These are phyloP conservation scores for Drosophila orena DNA, from an alignment of 1,140 invertebrate genomes.

Conservation along the genomic window DNA sequence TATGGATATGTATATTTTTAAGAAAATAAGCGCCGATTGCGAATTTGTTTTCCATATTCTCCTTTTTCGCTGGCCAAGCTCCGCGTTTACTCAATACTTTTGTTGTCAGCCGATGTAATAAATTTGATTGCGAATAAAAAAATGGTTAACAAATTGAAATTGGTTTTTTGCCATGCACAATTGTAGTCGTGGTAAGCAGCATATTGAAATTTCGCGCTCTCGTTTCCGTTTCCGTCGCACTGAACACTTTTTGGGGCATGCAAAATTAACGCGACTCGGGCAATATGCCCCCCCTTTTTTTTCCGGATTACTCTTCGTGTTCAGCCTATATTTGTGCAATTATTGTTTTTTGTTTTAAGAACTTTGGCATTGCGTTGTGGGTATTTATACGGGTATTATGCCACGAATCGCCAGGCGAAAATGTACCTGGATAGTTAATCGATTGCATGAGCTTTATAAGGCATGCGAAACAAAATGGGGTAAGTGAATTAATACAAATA, in stretches of 20 bases:
- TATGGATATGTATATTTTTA: slow-evolving; percentile 57
- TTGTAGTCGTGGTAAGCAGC: slow-evolving; percentile 37
- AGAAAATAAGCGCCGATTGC: slow-evolving; percentile 77
- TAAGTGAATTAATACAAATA: not conserved
- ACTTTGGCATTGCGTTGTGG: slow-evolving; percentile 11
- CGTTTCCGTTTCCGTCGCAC: slow-evolving; percentile 56
- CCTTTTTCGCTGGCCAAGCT: slow-evolving; percentile 6
- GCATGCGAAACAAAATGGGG: not conserved
- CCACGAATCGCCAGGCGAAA: slow-evolving; percentile 3
- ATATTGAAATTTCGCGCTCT: slow-evolving; percentile 67
- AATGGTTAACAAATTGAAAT: slow-evolving; percentile 78
- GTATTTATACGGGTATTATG: slow-evolving; percentile 27
- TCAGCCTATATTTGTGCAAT: slow-evolving; percentile 3
- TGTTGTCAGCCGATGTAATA: slow-evolving; percentile 63
- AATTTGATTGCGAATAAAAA: slow-evolving; percentile 77
- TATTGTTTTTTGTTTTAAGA: slow-evolving; percentile 35
- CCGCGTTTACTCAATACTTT: slow-evolving; percentile 27
- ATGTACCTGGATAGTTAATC: slow-evolving; percentile 18
- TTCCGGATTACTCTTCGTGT: slow-evolving; percentile 1
- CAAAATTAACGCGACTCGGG: slow-evolving; percentile 50
- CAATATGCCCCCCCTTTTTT: not conserved
- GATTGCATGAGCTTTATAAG: not conserved
- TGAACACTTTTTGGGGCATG: slow-evolving; percentile 50
- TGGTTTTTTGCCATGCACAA: slow-evolving; percentile 42
- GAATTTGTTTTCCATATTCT: slow-evolving; percentile 66